Evolutionary conservation across 2,888 invertebrate species (phyloP), one percentile per base, ranked within the genome.

Genomic region (Steinernema hermaphroditum): DNA sequence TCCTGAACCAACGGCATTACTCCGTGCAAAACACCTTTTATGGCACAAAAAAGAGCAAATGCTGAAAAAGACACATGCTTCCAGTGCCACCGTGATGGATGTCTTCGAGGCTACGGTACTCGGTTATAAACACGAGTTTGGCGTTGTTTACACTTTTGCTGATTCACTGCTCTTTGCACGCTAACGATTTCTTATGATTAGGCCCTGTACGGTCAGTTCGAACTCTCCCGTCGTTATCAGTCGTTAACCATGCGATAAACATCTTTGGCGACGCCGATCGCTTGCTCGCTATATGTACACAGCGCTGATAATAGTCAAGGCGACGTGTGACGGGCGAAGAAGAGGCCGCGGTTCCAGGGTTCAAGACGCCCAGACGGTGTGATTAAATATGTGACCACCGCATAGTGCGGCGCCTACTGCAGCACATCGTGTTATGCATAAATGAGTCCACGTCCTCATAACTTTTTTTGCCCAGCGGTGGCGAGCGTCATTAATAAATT

Each of bases 361-460:
- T n/a, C n/a, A n/a, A n/a, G 19, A 22, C 32, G 16, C 29, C 16
- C 62, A 62, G 32, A 24, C 32, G 16, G 29, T 2, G 32, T 62
- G 32, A 32, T 32, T 62, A 62, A 62, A 34, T 32, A 62, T 62
- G 62, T 62, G 62, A 62, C 62, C 62, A 62, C 62, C 62, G 29
- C 62, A 62, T 62, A 62, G 62, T 62, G 62, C 62, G 27, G 27
- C 4, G 34, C 32, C 16, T 29, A 29, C 62, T 12, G 37, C 4
- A 4, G 62, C 62, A 62, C 62, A 62, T 62, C 62, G 62, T 62
- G 62, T 62, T 62, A 62, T 62, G 62, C 62, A 62, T 62, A 32
- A 62, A 62, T 62, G 62, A 62, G 29, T 19, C 16, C 16, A 62
- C 62, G 62, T 62, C 62, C 29, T 62, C 62, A 62, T 62, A 62